Evolutionary conservation across 1,140 invertebrate species (phyloP), one percentile per base, ranked within the genome.

Genomic region (Aethina tumida): DNA sequence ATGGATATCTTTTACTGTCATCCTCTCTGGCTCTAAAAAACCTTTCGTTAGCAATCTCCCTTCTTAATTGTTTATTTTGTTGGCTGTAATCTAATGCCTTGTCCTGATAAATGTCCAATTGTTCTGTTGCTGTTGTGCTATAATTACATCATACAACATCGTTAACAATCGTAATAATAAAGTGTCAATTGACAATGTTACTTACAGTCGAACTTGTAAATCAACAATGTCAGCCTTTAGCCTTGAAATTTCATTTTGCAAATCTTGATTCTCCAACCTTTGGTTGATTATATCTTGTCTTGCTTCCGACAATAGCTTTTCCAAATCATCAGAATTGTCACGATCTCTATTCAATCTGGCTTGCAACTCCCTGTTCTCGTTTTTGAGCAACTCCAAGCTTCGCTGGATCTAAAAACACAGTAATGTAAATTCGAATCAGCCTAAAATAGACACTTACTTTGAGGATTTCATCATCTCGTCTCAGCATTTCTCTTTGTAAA

Each of bases 11-110:
- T 46, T 48, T 50, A 25, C 39, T 46, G 9, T 51, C 44, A 27
- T 51, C 52, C 5, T 47, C 43, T 26, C 43, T 44, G 19, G 52
- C 42, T 32, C 45, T 51, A 36, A 33, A 32, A 45, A 70, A 74
- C 32, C 66, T 59, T 52, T 73, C 69, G 30, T 73, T 69, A 2
- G 68, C 71, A 3, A 74, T 59, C 49, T 73, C 64, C 39, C 69
- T 58, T 29, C 68, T 64, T 14, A 74, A 61, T 18, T 70, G 64
- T 16, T 55, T 64, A 27, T 73, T 64, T 53, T 72, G 67, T 33
- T 67, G 63, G 19, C 57, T 66, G 21, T 70, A 71, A 17, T 71
- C 68, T 9, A 65, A 58, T n/a, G 67, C 61, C 49, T 73, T 66
- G 38, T 60, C 64, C 43, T 71, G 70, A 43, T 66, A 72, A n/a